A percentile compares a stretch with the other conserved stretches of the same genome.
phyloP scores from a whole-genome alignment of 37 sponge, comb jelly and placozoan genomes.

The Amphimedon queenslandica region DNA sequence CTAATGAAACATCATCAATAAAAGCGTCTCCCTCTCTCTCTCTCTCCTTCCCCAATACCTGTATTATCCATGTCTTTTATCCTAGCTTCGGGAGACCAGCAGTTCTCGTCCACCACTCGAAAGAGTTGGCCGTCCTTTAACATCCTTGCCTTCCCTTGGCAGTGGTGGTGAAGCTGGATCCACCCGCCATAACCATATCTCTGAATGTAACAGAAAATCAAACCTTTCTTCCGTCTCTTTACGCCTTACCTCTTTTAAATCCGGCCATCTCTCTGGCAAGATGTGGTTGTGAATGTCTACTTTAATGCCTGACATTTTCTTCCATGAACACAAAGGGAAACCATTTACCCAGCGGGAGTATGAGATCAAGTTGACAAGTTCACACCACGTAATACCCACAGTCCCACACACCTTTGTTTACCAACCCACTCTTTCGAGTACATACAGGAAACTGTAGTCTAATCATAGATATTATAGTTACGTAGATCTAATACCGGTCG shows the following conservation, averaged over 20 bases:
- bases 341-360: conserved; percentile 48
- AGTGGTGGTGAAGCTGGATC: conserved; percentile 91
- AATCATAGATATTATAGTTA: too few species aligned
- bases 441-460: too few species aligned
- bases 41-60: conserved; percentile 33
- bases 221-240: too few species aligned
- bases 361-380: too few species aligned
- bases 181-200: conserved; percentile 92
- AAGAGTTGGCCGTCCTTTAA: conserved; percentile 85
- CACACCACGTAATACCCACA: too few species aligned
- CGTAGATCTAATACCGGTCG: too few species aligned
- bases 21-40: too few species aligned
- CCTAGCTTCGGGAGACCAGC: conserved; percentile 75
- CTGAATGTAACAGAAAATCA: conserved; percentile 9
- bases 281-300: conserved; percentile 88
- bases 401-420: too few species aligned
- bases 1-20: too few species aligned
- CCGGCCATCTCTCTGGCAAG: conserved; percentile 86
- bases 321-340: too few species aligned
- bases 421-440: too few species aligned
- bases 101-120: conserved; percentile 83
- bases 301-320: conserved; percentile 27
- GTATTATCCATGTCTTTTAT: conserved; percentile 83
- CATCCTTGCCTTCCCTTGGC: conserved; percentile 87
- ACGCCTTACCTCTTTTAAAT: conserved; percentile 80